phyloP scores from a whole-genome alignment of 2,113 vertebrate genomes.

The Centropus unirufus region DNA sequence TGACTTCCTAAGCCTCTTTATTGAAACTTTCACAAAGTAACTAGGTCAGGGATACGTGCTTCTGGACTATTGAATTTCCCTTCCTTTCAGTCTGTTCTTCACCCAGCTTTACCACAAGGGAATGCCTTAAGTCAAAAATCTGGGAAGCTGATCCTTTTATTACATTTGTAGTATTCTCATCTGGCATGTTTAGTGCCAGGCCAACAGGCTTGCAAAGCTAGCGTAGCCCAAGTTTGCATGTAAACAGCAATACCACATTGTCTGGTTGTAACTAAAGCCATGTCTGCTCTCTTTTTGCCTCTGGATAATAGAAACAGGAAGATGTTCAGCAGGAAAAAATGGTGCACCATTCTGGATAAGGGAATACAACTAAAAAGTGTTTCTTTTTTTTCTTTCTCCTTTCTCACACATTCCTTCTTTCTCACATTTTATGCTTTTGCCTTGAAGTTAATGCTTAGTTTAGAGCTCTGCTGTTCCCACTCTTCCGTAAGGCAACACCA shows the following conservation, averaged over 20 bases:
- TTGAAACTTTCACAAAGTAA: conserved; percentile 47
- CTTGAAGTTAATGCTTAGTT: not conserved
- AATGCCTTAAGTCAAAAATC: conserved; percentile 56
- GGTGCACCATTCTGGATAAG: not conserved
- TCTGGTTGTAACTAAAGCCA: conserved; percentile 30
- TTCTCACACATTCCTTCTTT: not conserved
- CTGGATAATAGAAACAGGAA: not conserved
- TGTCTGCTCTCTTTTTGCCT: not conserved
- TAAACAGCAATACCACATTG: conserved; percentile 20
- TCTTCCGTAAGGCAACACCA: not conserved
- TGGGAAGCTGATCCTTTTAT: conserved; percentile 49
- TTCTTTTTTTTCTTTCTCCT: not conserved
- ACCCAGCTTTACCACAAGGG: conserved; percentile 32
- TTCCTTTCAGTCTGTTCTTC: conserved; percentile 29
- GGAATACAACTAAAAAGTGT: not conserved
- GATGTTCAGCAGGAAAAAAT: not conserved
- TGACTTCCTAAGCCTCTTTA: conserved; percentile 59
- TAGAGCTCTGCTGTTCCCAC: not conserved
- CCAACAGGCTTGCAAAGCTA: not conserved
- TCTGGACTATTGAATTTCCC: conserved; percentile 40
- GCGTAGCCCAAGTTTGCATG: not conserved
- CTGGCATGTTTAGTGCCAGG: not conserved
- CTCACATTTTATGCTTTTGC: not conserved
- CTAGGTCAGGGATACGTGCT: conserved; percentile 19
- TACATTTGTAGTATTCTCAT: conserved; percentile 34